Evolutionary conservation across 1,140 invertebrate species (phyloP).

Genomic region (Samia ricini): DNA sequence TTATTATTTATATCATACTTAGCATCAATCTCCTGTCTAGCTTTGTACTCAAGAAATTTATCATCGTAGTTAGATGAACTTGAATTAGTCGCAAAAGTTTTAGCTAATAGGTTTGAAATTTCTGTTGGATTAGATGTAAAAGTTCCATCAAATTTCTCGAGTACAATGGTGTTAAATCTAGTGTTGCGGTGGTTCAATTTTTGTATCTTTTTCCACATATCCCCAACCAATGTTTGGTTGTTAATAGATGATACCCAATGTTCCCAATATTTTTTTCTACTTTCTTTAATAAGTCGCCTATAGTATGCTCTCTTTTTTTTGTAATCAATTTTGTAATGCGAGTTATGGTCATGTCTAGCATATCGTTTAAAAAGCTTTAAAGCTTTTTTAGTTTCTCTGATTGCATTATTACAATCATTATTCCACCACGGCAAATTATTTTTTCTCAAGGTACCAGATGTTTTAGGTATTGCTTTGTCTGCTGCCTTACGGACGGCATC

Average conservation of each 20-base stretch:
- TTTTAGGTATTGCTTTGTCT: too few relatives aligned
- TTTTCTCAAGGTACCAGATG: too few relatives aligned
- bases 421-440: too few relatives aligned
- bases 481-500: too few relatives aligned
- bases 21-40: conserved; percentile 8
- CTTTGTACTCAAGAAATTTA: conserved; percentile 33
- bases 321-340: conserved; percentile 32
- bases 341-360: too few relatives aligned
- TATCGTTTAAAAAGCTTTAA: too few relatives aligned
- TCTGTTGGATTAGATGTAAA: conserved; percentile 19
- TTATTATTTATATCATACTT: conserved; percentile 19
- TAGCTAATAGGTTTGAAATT: conserved; percentile 32
- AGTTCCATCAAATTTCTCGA: conserved; percentile 17
- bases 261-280: conserved; percentile 25
- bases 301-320: conserved; percentile 18
- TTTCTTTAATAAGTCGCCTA: conserved; percentile 37
- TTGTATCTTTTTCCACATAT: conserved; percentile 29
- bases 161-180: conserved; percentile 17
- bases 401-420: too few relatives aligned
- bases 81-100: conserved; percentile 38
- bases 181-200: conserved; percentile 15
- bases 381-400: too few relatives aligned
- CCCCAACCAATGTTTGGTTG: conserved; percentile 14
- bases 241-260: conserved; percentile 22
- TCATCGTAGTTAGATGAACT: conserved; percentile 31